Conservation (phyloP, 2,797 vertebrate genomes). For the Valencia hispanica region DNA sequence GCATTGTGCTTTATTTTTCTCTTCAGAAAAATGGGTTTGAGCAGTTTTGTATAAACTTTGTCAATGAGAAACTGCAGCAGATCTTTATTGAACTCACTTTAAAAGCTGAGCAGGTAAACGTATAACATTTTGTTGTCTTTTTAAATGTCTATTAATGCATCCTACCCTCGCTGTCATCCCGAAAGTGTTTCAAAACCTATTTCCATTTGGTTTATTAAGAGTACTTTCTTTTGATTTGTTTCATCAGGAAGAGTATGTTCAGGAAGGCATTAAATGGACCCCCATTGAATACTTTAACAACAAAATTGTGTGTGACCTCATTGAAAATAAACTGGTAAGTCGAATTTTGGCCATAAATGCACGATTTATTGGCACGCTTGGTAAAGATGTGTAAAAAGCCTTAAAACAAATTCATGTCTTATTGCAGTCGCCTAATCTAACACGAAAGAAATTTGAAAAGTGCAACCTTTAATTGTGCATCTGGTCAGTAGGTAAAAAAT, state of each 20-base stretch:
- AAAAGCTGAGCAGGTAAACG: constrained; percentile 95
- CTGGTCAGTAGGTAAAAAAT: not conserved
- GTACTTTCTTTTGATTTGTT: not conserved
- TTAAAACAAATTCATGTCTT: not conserved
- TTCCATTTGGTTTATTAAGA: not conserved
- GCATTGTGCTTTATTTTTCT: constrained; percentile 8
- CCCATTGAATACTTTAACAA: constrained; percentile 99
- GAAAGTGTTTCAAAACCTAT: not conserved
- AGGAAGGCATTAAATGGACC: constrained; percentile 96
- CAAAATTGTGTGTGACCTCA: constrained; percentile 97
- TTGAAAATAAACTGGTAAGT: constrained; percentile 96
- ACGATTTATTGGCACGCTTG: not conserved
- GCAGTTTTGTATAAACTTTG: constrained; percentile 99
- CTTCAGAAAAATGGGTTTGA: constrained; percentile 95
- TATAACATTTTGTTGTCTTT: not conserved
- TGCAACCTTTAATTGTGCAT: not conserved
- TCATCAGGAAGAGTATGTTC: constrained; percentile 94
- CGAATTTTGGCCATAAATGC: not conserved
- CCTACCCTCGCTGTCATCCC: not conserved
- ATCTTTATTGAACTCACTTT: constrained; percentile 98
- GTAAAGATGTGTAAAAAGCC: not conserved
- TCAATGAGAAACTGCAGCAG: constrained; percentile 98
- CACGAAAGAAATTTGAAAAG: not conserved
- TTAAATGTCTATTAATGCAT: not conserved
- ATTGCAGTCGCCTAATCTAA: not conserved